A percentile compares a stretch with the other conserved stretches of the same genome.
phyloP scores from a whole-genome alignment of 2,797 vertebrate species.

The Cossypha heuglini region DNA sequence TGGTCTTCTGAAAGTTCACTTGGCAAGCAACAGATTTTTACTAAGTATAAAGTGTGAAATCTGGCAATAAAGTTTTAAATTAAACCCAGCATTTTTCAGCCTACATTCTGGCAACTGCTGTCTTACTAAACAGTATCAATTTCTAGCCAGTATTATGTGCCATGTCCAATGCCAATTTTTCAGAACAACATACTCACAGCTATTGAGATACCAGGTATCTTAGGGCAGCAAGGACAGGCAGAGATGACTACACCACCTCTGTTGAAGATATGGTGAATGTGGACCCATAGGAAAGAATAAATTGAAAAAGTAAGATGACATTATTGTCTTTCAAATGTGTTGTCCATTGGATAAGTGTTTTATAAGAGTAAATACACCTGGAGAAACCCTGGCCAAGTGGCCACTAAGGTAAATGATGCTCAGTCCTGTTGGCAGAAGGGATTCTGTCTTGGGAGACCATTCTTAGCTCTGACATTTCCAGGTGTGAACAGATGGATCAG shows the following conservation, averaged over 20 bases:
- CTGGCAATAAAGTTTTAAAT: slow-evolving; percentile 46
- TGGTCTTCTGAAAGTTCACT: slow-evolving; percentile 22
- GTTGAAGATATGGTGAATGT: background rate
- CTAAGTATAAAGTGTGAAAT: slow-evolving; percentile 53
- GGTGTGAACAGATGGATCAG: background rate
- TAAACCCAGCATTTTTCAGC: slow-evolving; percentile 15
- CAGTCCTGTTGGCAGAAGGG: background rate
- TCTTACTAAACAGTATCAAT: background rate
- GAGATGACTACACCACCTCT: background rate
- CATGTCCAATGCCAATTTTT: background rate
- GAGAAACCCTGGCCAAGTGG: background rate
- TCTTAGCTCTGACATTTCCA: background rate
- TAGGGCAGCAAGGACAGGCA: background rate
- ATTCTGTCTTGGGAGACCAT: background rate
- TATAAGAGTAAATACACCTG: background rate
- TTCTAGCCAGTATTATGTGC: background rate
- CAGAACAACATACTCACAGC: background rate
- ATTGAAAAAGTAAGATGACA: background rate
- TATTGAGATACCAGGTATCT: background rate
- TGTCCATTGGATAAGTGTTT: background rate
- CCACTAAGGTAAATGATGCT: background rate
- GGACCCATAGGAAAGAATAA: background rate
- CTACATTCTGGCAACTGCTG: background rate
- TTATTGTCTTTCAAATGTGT: background rate
- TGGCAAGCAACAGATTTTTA: slow-evolving; percentile 21